Conservation (phyloP, 2,888 invertebrate species). For the Artemia sinica region DNA sequence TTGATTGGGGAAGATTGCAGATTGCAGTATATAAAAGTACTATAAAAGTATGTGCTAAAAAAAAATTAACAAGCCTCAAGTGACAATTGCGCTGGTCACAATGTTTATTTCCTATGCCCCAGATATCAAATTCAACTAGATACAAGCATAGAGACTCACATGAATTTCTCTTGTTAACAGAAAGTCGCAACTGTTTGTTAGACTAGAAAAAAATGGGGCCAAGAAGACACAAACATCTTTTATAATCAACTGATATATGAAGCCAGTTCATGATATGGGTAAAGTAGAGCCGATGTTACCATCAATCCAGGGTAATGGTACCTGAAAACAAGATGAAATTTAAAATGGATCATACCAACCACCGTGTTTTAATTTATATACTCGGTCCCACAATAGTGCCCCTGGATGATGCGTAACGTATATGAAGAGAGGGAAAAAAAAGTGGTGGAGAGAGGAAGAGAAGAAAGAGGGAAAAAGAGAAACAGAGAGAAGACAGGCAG, state of each 20-base stretch:
- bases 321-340: constrained; percentile 34
- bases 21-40: no score
- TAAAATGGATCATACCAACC: constrained; percentile 16
- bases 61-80: no score
- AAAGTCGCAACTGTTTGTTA: constrained; percentile 87
- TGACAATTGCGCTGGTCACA: no score
- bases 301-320: constrained; percentile 83
- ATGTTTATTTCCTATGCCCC: no score
- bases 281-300: constrained; percentile 80
- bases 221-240: constrained; percentile 93
- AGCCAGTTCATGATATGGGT: constrained; percentile 61
- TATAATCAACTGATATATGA: constrained; percentile 78
- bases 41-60: no score
- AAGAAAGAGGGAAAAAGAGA: neutral
- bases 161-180: constrained; percentile 84
- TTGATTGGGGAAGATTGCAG: no score
- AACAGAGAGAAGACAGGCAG: neutral
- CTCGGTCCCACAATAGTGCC: constrained; percentile 10
- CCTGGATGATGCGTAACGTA: neutral
- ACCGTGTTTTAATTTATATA: constrained; percentile 11
- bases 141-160: constrained; percentile 36
- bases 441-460: no score
- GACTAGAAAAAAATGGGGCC: constrained; percentile 82
- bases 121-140: no score
- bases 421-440: neutral